Base-by-base conservation (phyloP, 2,113 vertebrate genomes). In the Siniperca chuatsi region DNA sequence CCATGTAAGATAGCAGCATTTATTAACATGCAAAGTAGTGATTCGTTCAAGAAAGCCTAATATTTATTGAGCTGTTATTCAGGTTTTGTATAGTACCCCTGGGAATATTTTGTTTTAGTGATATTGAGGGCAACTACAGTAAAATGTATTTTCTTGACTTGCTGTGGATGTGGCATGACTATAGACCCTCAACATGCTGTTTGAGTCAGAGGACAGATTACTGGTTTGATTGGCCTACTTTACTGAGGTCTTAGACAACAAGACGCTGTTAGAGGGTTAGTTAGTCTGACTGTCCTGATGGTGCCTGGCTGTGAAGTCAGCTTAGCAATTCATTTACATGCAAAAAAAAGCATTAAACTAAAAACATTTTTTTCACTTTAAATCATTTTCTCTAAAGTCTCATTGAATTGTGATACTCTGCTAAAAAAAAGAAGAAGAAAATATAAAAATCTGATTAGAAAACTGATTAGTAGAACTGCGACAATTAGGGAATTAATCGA, bases 211-310 rank as follows among this genome's bases (percentile, higher is more conserved):
- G 61, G 58, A 71, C 55, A 92, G 84, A 90, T 92, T 78, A 83
- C 61, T 58, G 52, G 35, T 84, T 89, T 94, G 84, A 93, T 87
- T 64, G 87, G 44, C 75, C 73, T 66, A 65, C 88, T 89, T 87
- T 76, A 61, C 70, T 4, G 8, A 29, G 20, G 69, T 75, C 48
- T 86, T 62, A 75, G 73, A 71, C 62, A 76, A 37, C 73, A 79
- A 87, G 64, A 75, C 21, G 4, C 58, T 54, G 8, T 72, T 11
- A 4, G 70, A 69, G 44, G 50, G n/a, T n/a, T 67, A n/a, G 46
- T 55, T 71, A n/a, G 50, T 55, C 69, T 40, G 72, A 25, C 54
- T 54, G 74, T 60, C 44, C 54, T 44, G 46, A 25, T 46, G 50
- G 29, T 5, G 35, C 9, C 42, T n/a, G 70, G 73, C 52, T 29